Evolutionary conservation across 2,888 invertebrate species (phyloP).

Genomic region (Meta bourneti): DNA sequence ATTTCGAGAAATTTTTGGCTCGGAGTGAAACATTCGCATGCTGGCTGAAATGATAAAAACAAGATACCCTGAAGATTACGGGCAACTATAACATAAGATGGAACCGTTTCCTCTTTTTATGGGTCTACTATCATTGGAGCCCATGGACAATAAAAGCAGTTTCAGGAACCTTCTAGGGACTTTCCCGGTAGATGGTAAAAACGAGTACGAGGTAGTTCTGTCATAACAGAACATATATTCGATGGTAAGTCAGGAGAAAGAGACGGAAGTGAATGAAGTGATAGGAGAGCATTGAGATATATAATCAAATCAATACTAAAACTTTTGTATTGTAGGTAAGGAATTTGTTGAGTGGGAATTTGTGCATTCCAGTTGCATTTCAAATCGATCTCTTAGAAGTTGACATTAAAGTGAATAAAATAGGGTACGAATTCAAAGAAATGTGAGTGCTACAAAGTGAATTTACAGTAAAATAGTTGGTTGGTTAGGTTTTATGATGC

Average conservation of each 20-base stretch:
- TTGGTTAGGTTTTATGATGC: too few species aligned
- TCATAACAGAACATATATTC: background rate
- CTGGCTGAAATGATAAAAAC: slow-evolving; percentile 43
- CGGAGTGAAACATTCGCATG: slow-evolving; percentile 1
- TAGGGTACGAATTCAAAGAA: too few species aligned
- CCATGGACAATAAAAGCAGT: slow-evolving; percentile 65
- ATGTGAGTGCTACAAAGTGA: too few species aligned
- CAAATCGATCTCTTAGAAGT: too few species aligned
- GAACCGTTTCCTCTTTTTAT: slow-evolving; percentile 42
- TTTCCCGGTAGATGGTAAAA: slow-evolving; percentile 48
- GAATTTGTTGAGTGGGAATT: too few species aligned
- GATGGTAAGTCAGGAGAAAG: background rate
- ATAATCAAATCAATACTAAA: too few species aligned
- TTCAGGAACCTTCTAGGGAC: slow-evolving; percentile 36
- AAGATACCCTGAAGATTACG: slow-evolving; percentile 46
- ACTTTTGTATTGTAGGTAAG: too few species aligned
- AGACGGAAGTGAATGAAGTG: background rate
- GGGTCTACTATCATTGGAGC: slow-evolving; percentile 47
- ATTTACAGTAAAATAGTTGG: too few species aligned
- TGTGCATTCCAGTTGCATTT: too few species aligned
- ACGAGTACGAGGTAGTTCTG: slow-evolving; percentile 32
- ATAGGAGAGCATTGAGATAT: too few species aligned
- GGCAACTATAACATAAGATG: slow-evolving; percentile 40
- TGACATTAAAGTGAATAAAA: too few species aligned
- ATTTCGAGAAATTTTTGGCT: slow-evolving; percentile 33